phyloP scores from a whole-genome alignment of 2,113 vertebrate genomes.

The Bagarius yarrelli region DNA sequence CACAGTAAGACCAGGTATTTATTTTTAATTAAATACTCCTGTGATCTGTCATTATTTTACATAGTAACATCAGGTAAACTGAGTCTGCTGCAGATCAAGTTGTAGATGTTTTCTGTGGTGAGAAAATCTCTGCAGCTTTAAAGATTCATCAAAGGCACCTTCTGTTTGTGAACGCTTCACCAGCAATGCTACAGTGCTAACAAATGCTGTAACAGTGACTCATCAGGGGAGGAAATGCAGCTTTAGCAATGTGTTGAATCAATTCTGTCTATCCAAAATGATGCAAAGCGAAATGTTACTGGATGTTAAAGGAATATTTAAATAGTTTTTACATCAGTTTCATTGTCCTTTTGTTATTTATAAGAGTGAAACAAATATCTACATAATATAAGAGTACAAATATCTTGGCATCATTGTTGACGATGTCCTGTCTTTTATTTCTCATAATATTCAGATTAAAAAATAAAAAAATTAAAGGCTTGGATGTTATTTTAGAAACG shows the following conservation, averaged over 20 bases:
- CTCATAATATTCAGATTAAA: too few relatives aligned
- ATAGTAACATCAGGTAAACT: not conserved
- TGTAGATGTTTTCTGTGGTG: not conserved
- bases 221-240: conserved; percentile 9
- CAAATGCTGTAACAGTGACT: conserved; percentile 7
- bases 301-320: not conserved
- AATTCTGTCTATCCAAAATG: not conserved
- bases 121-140: not conserved
- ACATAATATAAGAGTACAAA: too few relatives aligned
- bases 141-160: conserved; percentile 25
- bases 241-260: conserved; percentile 7
- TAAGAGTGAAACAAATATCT: too few relatives aligned
- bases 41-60: not conserved
- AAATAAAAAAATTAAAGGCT: too few relatives aligned
- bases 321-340: not conserved
- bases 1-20: not conserved
- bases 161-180: conserved; percentile 17
- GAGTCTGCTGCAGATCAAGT: not conserved
- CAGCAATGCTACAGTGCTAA: conserved; percentile 17
- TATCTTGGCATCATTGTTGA: too few relatives aligned
- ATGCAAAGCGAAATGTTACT: not conserved
- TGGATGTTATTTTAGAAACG: too few relatives aligned
- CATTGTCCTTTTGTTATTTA: not conserved
- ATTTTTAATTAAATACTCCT: not conserved
- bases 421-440: too few relatives aligned